phyloP scores from a whole-genome alignment of 2,797 vertebrate genomes.

The Buphagus erythrorhynchus region DNA sequence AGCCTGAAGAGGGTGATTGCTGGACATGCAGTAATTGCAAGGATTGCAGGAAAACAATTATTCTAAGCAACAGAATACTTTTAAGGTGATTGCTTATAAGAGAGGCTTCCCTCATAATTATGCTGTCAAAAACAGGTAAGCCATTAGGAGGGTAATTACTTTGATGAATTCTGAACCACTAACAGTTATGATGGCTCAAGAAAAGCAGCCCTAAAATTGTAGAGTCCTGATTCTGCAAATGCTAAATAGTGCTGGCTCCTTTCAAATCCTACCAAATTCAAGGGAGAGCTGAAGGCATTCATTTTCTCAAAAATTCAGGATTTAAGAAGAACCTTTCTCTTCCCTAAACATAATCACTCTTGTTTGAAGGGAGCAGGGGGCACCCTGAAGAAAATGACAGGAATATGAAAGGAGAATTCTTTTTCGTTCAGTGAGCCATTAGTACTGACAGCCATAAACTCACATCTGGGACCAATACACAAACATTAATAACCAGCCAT shows the following conservation, averaged over 20 bases:
- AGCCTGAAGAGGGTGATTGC: neutral
- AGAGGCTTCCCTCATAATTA: neutral
- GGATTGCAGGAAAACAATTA: slow-evolving; percentile 13
- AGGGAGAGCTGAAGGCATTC: neutral
- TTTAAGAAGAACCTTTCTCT: neutral
- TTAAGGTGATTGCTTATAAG: slow-evolving; percentile 14
- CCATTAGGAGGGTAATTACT: slow-evolving; percentile 46
- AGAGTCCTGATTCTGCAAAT: slow-evolving; percentile 29
- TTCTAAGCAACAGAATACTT: slow-evolving; percentile 28
- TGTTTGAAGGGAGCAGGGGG: neutral
- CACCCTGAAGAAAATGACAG: neutral
- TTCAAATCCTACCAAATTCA: slow-evolving; percentile 29
- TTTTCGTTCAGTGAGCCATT: neutral
- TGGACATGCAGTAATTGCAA: neutral
- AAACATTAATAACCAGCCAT: slow-evolving; percentile 2
- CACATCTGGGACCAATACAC: slow-evolving; percentile 14
- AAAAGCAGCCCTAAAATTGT: neutral
- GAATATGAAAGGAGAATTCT: neutral
- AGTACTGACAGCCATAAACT: neutral
- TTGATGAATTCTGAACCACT: slow-evolving; percentile 26
- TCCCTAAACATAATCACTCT: neutral
- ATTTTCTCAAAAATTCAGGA: neutral
- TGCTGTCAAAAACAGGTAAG: slow-evolving; percentile 33
- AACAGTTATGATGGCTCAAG: neutral
- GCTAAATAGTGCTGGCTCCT: slow-evolving; percentile 59